phyloP scores from a whole-genome alignment of 2,888 invertebrate genomes.

The Pomacea canaliculata region DNA sequence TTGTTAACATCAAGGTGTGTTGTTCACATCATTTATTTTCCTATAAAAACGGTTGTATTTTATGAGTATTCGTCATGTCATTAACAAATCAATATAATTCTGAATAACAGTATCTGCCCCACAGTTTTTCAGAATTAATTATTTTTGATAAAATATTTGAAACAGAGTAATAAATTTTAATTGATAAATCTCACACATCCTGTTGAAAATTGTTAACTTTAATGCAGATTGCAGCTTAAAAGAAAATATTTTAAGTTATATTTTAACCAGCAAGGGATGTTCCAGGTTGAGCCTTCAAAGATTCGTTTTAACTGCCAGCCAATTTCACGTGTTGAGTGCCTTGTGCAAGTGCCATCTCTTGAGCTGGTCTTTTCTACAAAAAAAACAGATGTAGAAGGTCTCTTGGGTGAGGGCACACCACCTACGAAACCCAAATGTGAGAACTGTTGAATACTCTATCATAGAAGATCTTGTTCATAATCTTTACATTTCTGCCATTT shows the following conservation, averaged over 20 bases:
- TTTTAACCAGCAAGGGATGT: background rate
- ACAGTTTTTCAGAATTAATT: no score
- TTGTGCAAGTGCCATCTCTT: slow-evolving; percentile 94
- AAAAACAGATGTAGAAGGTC: slow-evolving; percentile 54
- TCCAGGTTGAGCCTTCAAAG: slow-evolving; percentile 90
- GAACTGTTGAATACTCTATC: background rate
- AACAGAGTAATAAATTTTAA: no score
- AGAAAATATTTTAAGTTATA: background rate
- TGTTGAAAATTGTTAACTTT: no score
- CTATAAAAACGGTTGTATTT: no score
- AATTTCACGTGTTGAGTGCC: slow-evolving; percentile 94
- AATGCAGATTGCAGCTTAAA: no score
- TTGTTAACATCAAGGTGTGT: slow-evolving; percentile 86
- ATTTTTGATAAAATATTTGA: no score
- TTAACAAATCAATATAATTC: no score
- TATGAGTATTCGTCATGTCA: no score
- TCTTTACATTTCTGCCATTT: no score
- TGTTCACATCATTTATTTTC: slow-evolving; percentile 65
- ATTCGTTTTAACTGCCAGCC: slow-evolving; percentile 96
- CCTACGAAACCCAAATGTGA: slow-evolving; percentile 49
- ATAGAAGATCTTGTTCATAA: no score
- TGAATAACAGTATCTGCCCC: no score
- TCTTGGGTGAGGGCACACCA: slow-evolving; percentile 50
- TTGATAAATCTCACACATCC: no score
- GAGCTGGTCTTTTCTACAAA: slow-evolving; percentile 91